Evolutionary conservation across 1,140 invertebrate genomes (phyloP).

Genomic region (Hyles euphorbiae): DNA sequence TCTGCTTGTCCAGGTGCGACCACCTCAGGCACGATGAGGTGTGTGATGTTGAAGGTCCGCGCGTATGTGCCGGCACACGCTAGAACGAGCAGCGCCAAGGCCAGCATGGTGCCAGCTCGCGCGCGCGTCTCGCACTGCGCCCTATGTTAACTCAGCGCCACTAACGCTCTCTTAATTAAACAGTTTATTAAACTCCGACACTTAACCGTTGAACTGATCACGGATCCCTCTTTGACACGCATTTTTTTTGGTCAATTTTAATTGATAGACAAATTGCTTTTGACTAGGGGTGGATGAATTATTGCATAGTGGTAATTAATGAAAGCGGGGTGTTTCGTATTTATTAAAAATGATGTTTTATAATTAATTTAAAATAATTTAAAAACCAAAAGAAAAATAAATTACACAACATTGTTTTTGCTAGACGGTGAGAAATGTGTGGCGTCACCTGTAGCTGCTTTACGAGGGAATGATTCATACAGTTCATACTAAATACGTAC

Average conservation of each 20-base stretch:
- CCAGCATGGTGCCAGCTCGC: conserved; percentile 53
- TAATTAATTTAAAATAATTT: not conserved
- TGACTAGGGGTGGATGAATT: conserved; percentile 42
- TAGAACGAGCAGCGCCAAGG: conserved; percentile 27
- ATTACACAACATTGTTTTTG: no score
- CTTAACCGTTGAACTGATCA: conserved; percentile 55
- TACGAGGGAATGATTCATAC: no score
- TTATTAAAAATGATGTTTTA: conserved; percentile 10
- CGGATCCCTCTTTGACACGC: conserved; percentile 36
- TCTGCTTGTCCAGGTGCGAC: conserved; percentile 43
- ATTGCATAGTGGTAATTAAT: conserved; percentile 14
- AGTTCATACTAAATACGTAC: no score
- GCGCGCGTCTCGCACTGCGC: conserved; percentile 57
- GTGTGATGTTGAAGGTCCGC: conserved; percentile 57
- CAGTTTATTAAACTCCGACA: conserved; percentile 71
- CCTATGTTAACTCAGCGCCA: conserved; percentile 30
- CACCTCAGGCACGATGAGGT: conserved; percentile 48
- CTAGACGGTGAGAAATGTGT: no score
- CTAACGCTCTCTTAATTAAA: conserved; percentile 63
- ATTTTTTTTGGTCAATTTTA: conserved; percentile 48
- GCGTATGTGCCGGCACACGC: conserved; percentile 24
- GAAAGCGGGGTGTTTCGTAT: conserved; percentile 20
- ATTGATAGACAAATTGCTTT: conserved; percentile 62
- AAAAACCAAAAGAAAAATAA: no score
- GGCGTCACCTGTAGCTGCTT: no score